A percentile compares a stretch with the other conserved stretches of the same genome.
Evolutionary conservation across 1,140 invertebrate species (phyloP).

Genomic region (Drosophila lacertosa): DNA sequence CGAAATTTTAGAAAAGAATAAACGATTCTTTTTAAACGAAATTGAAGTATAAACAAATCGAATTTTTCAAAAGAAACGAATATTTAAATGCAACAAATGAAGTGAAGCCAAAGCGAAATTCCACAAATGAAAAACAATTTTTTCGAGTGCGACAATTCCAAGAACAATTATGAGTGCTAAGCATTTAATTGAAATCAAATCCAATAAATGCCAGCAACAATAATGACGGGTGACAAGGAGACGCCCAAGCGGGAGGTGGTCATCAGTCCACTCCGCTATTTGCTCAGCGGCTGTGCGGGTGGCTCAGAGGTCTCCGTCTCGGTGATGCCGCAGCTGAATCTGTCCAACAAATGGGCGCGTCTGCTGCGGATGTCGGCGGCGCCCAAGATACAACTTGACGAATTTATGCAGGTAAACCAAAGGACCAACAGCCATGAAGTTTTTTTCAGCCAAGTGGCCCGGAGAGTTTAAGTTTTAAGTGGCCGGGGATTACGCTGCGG

Average conservation of each 20-base stretch:
- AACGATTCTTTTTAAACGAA: no score
- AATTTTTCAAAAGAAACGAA: not conserved
- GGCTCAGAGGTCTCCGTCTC: constrained; percentile 55
- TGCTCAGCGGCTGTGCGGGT: constrained; percentile 69
- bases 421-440: constrained; percentile 12
- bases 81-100: no score
- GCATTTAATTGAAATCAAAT: constrained; percentile 12
- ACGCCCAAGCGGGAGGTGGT: constrained; percentile 65
- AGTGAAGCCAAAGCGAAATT: no score
- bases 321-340: constrained; percentile 83
- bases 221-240: constrained; percentile 42
- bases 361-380: constrained; percentile 84
- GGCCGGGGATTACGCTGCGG: not conserved
- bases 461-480: constrained; percentile 10
- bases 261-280: constrained; percentile 63
- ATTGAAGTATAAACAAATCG: no score
- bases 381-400: constrained; percentile 84
- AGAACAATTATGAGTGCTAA: not conserved
- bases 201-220: constrained; percentile 3
- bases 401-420: constrained; percentile 84
- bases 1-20: no score
- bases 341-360: constrained; percentile 86
- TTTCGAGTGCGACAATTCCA: not conserved
- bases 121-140: no score
- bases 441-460: constrained; percentile 2